These are phyloP conservation scores for Hyperopisus bebe DNA, from an alignment of 2,113 vertebrate species.

Conservation along the genomic window DNA sequence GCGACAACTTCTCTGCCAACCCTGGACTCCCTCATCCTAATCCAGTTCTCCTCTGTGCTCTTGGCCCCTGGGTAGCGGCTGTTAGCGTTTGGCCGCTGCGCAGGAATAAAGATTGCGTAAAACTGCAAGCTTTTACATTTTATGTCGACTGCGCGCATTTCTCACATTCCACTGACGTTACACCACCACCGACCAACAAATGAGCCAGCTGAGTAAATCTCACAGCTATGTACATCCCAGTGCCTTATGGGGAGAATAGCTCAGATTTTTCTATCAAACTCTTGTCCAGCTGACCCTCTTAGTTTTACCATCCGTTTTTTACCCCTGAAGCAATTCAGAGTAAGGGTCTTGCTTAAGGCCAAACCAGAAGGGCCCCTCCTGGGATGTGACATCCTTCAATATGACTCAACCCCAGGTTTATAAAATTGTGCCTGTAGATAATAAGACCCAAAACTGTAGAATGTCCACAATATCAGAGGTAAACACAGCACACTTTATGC, in stretches of 20 bases:
- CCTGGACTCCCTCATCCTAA: not conserved
- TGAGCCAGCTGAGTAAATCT: not conserved
- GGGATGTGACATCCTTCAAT: not conserved
- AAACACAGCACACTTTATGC: not conserved
- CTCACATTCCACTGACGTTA: not conserved
- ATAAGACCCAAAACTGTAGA: not conserved
- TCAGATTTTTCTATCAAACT: not conserved
- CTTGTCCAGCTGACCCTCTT: not conserved
- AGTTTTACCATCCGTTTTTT: not conserved
- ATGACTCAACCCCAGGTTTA: not conserved
- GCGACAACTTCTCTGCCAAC: not conserved
- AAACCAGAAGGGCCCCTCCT: not conserved
- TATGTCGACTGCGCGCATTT: not conserved
- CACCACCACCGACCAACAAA: not conserved
- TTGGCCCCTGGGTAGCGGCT: not conserved
- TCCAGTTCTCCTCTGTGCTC: not conserved
- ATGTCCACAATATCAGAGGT: not conserved
- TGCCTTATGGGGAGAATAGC: not conserved
- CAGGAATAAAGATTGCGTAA: not conserved
- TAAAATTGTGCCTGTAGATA: not conserved
- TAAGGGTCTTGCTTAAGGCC: not conserved
- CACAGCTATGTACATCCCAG: not conserved
- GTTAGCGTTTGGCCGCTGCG: not conserved
- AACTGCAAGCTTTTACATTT: not conserved
- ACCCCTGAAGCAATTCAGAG: not conserved